phyloP scores from a whole-genome alignment of 2,888 invertebrate species.

The Brachypalpus laphriformis region DNA sequence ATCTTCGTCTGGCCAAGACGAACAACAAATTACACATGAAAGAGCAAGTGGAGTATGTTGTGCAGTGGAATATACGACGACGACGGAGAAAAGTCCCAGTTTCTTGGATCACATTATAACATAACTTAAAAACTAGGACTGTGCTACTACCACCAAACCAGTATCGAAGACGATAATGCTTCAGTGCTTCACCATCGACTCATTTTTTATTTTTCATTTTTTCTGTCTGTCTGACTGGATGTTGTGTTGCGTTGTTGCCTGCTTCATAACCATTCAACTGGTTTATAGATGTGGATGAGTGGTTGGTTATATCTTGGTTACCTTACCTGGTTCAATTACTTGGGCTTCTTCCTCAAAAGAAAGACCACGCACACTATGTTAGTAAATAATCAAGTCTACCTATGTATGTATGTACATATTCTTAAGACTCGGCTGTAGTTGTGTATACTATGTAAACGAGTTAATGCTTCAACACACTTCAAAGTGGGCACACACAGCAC shows the following conservation, averaged over 20 bases:
- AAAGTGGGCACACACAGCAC: constrained; percentile 39
- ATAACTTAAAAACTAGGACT: constrained; percentile 72
- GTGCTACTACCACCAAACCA: constrained; percentile 69
- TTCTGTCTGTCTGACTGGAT: constrained; percentile 52
- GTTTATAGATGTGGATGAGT: constrained; percentile 63
- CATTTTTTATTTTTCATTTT: constrained; percentile 29
- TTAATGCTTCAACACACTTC: constrained; percentile 65
- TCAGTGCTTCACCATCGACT: constrained; percentile 52
- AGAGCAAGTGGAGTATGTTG: constrained; percentile 69
- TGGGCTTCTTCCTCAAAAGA: constrained; percentile 42
- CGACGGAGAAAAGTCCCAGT: constrained; percentile 63
- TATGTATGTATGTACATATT: constrained; percentile 16
- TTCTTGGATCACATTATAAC: constrained; percentile 72
- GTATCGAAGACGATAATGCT: constrained; percentile 50
- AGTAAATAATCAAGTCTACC: not conserved
- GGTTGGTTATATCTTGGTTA: constrained; percentile 59
- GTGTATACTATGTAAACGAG: constrained; percentile 40
- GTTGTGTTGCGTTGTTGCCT: constrained; percentile 55
- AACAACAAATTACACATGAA: constrained; percentile 68
- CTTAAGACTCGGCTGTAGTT: constrained; percentile 34
- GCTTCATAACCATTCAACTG: constrained; percentile 69
- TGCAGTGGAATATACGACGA: constrained; percentile 2
- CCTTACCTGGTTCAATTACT: constrained; percentile 73
- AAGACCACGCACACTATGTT: constrained; percentile 43
- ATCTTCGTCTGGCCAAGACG: constrained; percentile 17